Percentiles rank a stretch among this genome's conserved stretches.
Evolutionary conservation across 2,113 vertebrate species (phyloP).

Genomic region (Xiphophorus hellerii): DNA sequence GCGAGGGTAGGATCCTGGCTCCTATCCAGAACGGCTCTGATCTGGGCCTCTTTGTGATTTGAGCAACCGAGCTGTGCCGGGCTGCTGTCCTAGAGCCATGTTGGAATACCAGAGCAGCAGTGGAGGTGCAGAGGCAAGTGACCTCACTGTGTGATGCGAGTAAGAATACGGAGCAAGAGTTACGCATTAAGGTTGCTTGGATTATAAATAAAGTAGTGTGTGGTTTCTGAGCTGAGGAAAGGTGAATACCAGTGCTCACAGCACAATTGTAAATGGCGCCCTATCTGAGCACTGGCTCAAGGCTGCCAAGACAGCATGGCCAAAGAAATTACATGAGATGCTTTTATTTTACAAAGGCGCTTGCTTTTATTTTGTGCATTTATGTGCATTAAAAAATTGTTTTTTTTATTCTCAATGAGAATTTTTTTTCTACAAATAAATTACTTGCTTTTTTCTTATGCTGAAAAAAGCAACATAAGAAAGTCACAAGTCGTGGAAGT

Average conservation of each 20-base stretch:
- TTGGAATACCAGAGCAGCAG: slow-evolving; percentile 77
- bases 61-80: slow-evolving; percentile 71
- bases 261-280: slow-evolving; percentile 70
- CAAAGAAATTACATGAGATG: slow-evolving; percentile 37
- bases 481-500: background rate
- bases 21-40: slow-evolving; percentile 76
- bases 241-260: slow-evolving; percentile 76
- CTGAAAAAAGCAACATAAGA: no score
- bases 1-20: slow-evolving; percentile 76
- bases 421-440: background rate
- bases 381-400: slow-evolving; percentile 7
- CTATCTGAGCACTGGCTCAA: slow-evolving; percentile 70
- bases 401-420: background rate
- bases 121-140: slow-evolving; percentile 77
- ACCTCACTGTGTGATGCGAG: slow-evolving; percentile 79
- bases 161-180: slow-evolving; percentile 74
- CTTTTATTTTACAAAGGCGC: background rate
- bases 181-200: slow-evolving; percentile 73
- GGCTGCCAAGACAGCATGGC: slow-evolving; percentile 69
- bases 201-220: slow-evolving; percentile 83
- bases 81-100: slow-evolving; percentile 84
- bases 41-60: slow-evolving; percentile 80
- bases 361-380: slow-evolving; percentile 16
- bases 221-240: slow-evolving; percentile 72
- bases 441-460: background rate